These are phyloP conservation scores for Ifrita kowaldi DNA, from an alignment of 2,113 vertebrate genomes.

Conservation along the genomic window DNA sequence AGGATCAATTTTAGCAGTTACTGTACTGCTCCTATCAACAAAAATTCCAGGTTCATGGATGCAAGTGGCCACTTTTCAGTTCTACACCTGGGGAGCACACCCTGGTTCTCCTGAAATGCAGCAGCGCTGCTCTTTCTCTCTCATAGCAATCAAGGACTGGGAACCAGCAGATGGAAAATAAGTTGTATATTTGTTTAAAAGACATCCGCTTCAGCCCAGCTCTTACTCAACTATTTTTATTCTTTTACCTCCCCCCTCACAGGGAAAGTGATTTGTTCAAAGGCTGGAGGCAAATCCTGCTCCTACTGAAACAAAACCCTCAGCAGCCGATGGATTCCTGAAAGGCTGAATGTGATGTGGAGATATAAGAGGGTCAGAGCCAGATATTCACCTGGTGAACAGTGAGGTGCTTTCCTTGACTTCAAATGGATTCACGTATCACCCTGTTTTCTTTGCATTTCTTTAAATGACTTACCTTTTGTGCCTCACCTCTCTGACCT, in stretches of 20 bases:
- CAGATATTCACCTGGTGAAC: background rate
- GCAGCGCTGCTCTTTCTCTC: background rate
- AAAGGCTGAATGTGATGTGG: background rate
- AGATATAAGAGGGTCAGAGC: background rate
- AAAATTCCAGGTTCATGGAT: background rate
- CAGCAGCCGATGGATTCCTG: background rate
- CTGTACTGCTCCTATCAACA: background rate
- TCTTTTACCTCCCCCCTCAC: background rate
- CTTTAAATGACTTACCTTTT: background rate
- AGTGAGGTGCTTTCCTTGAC: background rate
- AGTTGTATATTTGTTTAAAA: slow-evolving; percentile 27
- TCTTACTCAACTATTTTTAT: background rate
- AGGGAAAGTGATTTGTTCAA: background rate
- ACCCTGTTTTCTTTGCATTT: background rate
- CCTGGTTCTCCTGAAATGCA: background rate
- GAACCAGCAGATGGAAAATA: background rate
- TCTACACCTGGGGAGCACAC: background rate
- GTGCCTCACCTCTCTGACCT: background rate
- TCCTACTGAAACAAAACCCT: background rate
- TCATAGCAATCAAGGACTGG: background rate
- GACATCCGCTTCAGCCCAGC: background rate
- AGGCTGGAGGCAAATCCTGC: background rate
- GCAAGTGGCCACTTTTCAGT: background rate
- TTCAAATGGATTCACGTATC: background rate
- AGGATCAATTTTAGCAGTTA: background rate